Conservation (phyloP, 2,888 invertebrate species). For the Chamaedrilus cognettii region DNA sequence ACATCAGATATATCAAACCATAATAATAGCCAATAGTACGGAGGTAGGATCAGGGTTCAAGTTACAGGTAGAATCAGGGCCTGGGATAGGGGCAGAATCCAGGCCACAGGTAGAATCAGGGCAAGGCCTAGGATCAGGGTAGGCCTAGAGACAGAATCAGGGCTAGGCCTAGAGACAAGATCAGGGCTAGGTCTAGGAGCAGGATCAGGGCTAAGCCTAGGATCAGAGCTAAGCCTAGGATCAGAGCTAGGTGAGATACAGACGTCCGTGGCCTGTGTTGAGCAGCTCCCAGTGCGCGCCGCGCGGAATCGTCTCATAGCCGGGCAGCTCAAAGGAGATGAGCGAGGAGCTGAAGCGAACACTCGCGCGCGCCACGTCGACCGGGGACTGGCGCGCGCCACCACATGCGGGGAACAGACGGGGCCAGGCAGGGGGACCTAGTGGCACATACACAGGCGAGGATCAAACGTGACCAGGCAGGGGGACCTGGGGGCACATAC, state of each 20-base stretch:
- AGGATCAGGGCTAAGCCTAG: too few relatives aligned
- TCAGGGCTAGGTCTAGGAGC: too few relatives aligned
- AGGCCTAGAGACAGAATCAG: too few relatives aligned
- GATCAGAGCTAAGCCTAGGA: too few relatives aligned
- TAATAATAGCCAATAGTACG: too few relatives aligned
- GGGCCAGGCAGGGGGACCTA: constrained; percentile 26
- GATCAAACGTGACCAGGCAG: constrained; percentile 17
- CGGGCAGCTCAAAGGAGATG: constrained; percentile 29
- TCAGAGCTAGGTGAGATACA: neutral
- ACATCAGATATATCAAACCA: too few relatives aligned
- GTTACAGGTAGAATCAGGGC: too few relatives aligned
- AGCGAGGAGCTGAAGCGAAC: constrained; percentile 30
- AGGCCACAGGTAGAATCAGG: too few relatives aligned
- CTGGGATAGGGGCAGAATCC: too few relatives aligned
- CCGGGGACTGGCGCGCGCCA: constrained; percentile 27
- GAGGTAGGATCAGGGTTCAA: too few relatives aligned
- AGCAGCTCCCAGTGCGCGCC: constrained; percentile 35
- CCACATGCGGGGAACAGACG: constrained; percentile 19
- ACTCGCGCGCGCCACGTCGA: constrained; percentile 22
- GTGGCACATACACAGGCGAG: constrained; percentile 23
- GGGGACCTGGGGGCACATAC: constrained; percentile 25
- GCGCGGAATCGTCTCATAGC: constrained; percentile 35
- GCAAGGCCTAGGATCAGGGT: too few relatives aligned
- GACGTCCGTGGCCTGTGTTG: constrained; percentile 33
- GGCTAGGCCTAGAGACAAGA: too few relatives aligned